phyloP scores from a whole-genome alignment of 2,888 invertebrate species.

The Cryptops parisi region DNA sequence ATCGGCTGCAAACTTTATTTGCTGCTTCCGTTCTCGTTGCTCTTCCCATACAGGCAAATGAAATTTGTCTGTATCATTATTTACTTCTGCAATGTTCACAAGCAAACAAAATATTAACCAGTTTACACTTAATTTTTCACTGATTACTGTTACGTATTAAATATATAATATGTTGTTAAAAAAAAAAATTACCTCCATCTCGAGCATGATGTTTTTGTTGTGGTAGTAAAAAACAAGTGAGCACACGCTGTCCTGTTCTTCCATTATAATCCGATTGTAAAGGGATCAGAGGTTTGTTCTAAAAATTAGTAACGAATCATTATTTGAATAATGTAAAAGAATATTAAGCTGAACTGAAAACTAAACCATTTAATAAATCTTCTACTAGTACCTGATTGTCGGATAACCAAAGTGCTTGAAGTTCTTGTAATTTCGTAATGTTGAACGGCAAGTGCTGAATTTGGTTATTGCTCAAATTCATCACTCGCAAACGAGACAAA shows the following conservation, averaged over 20 bases:
- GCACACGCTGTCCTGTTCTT: slow-evolving; percentile 59
- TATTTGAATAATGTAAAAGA: too few species aligned
- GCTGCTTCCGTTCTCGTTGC: slow-evolving; percentile 30
- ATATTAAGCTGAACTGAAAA: too few species aligned
- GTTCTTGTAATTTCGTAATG: slow-evolving; percentile 54
- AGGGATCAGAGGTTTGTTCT: slow-evolving; percentile 81
- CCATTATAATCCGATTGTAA: slow-evolving; percentile 74
- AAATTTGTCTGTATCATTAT: slow-evolving; percentile 30
- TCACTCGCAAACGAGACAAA: slow-evolving; percentile 61
- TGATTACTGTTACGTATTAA: too few species aligned
- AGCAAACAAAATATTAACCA: too few species aligned
- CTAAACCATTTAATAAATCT: not conserved
- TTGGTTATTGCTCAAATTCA: slow-evolving; percentile 76
- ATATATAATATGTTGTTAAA: too few species aligned
- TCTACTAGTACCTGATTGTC: slow-evolving; percentile 48
- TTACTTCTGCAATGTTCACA: not conserved
- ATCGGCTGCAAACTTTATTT: slow-evolving; percentile 42
- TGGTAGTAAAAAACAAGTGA: slow-evolving; percentile 84
- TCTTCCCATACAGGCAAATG: slow-evolving; percentile 34
- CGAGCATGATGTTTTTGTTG: slow-evolving; percentile 40
- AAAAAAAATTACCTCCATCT: too few species aligned
- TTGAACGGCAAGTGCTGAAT: slow-evolving; percentile 72
- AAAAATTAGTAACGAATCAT: too few species aligned
- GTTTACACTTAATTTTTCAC: too few species aligned
- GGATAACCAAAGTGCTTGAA: slow-evolving; percentile 73